Base-by-base conservation (phyloP, 2,797 vertebrate species). In the Phrynocephalus guinanensis region DNA sequence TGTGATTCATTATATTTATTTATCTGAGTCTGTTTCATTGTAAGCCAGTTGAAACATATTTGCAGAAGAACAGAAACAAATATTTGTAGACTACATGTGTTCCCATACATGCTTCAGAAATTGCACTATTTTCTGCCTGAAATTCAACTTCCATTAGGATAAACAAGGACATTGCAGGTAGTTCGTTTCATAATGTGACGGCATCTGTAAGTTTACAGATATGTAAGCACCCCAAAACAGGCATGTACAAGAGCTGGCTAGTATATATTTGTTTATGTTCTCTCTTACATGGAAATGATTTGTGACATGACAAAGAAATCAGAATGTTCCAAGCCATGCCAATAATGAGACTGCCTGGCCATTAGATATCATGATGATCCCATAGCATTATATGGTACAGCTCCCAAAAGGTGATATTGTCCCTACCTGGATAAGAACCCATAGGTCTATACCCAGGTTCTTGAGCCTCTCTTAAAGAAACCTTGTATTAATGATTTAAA, bases 401-500 rank as follows among this genome's bases (percentile, higher is more conserved):
- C 38, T 77, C 28, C 73, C 44, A 85, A 38, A 28, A 16, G 50
- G 50, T 9, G 48, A 63, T 79, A 48, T 73, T 66, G 26, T 24
- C 1, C 72, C 3, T 26, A 33, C 70, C 15, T 56, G 30, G n/a
- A 50, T 89, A 88, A 93, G 63, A 84, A 93, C 73, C 84, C 72
- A 79, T 72, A 63, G 84, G 48, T 83, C 84, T 92, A 84, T 87
- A 89, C 85, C 87, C 92, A 84, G 26, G 76, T 92, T 92, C 78
- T 91, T 94, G 83, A 86, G 86, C 77, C 89, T 91, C 91, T 95
- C 93, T 95, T 94, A 94, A 93, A 91, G 86, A 94, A 86, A 94
- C 94, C 38, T 86, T 85, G 77, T 89, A 95, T 95, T 84, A 96
- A 97, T 96, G 94, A 96, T 96, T 94, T 84, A 95, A 92, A 67